Percentiles rank a stretch among this genome's conserved stretches.
These are phyloP conservation scores for Haliaeetus vocifer DNA, from an alignment of 2,797 vertebrate genomes.

Conservation along the genomic window DNA sequence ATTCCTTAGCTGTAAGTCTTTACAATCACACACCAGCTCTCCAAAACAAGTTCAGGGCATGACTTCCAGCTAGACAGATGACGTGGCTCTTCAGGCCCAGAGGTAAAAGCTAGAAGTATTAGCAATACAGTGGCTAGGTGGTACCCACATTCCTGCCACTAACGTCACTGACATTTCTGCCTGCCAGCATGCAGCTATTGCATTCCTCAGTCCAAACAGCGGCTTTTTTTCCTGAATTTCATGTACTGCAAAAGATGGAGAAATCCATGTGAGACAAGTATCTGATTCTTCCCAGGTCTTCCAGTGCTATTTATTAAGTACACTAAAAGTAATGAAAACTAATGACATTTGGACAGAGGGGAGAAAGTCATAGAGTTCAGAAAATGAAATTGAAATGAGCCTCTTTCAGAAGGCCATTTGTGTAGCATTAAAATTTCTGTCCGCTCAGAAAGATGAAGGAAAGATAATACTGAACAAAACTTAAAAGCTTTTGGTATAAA, in stretches of 20 bases:
- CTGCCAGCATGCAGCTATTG: background rate
- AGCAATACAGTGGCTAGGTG: background rate
- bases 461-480: background rate
- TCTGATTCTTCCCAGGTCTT: background rate
- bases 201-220: constrained; percentile 7
- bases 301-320: constrained; percentile 1
- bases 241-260: background rate
- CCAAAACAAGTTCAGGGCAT: background rate
- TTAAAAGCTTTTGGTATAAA: background rate
- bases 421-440: background rate
- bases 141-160: constrained; percentile 18
- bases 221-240: background rate
- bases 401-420: background rate
- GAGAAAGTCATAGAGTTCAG: background rate
- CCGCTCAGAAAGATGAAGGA: background rate
- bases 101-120: background rate
- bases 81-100: background rate
- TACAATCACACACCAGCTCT: background rate
- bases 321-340: constrained; percentile 24
- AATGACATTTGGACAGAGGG: background rate
- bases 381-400: background rate
- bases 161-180: background rate
- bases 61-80: background rate
- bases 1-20: background rate
- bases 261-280: background rate